These are phyloP conservation scores for Misgurnus anguillicaudatus DNA, from an alignment of 2,113 vertebrate species.

Conservation along the genomic window DNA sequence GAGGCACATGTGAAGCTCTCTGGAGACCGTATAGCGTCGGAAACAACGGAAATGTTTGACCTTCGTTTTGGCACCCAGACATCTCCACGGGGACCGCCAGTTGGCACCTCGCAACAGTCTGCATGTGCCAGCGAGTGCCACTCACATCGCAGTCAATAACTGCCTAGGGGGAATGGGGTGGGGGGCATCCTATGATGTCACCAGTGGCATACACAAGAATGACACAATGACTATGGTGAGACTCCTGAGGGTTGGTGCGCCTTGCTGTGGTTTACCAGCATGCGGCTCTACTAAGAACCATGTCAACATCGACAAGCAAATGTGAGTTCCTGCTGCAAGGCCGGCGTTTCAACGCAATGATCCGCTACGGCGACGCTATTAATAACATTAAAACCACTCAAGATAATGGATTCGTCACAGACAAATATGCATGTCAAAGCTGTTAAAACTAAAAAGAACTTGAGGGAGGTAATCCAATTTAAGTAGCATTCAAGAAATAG, in stretches of 20 bases:
- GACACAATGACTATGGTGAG: slow-evolving; percentile 53
- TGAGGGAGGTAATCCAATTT: no score
- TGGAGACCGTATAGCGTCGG: slow-evolving; percentile 1
- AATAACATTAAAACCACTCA: neutral
- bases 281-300: slow-evolving; percentile 46
- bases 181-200: slow-evolving; percentile 15
- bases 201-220: slow-evolving; percentile 37
- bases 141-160: slow-evolving; percentile 31
- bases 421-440: no score
- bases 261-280: slow-evolving; percentile 55
- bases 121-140: slow-evolving; percentile 32
- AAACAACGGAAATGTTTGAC: slow-evolving; percentile 37
- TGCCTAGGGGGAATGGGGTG: neutral
- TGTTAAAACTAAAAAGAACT: no score
- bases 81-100: slow-evolving; percentile 19
- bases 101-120: slow-evolving; percentile 3
- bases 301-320: slow-evolving; percentile 24
- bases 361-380: neutral
- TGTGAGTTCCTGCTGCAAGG: neutral
- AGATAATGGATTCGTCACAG: no score
- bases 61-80: slow-evolving; percentile 29
- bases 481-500: no score
- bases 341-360: neutral
- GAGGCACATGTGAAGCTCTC: slow-evolving; percentile 32
- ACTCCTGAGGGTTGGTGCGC: slow-evolving; percentile 54